Conservation (phyloP, 2,888 invertebrate species). For the Thera obeliscata region DNA sequence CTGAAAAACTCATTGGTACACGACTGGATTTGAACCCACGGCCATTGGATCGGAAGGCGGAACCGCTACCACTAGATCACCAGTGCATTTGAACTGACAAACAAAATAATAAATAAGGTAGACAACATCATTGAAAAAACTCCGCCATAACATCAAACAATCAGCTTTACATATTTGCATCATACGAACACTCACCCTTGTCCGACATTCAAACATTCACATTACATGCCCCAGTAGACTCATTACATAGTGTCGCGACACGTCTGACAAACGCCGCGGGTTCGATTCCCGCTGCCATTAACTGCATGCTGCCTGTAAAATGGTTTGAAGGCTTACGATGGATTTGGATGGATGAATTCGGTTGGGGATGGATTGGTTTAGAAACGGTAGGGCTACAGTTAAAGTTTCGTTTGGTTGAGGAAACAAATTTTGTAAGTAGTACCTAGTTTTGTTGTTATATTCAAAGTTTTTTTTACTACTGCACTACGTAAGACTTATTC, state of each 20-base stretch:
- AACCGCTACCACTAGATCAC: no score
- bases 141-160: no score
- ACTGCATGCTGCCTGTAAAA: conserved; percentile 49
- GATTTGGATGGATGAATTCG: conserved; percentile 36
- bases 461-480: no score
- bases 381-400: conserved; percentile 27
- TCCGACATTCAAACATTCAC: conserved; percentile 9
- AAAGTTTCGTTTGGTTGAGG: conserved; percentile 3
- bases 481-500: no score
- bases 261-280: conserved; percentile 38
- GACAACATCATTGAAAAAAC: no score
- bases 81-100: no score
- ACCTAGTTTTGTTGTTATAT: no score
- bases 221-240: conserved; percentile 29
- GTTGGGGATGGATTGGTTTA: conserved; percentile 36
- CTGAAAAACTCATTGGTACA: no score
- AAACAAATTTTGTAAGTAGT: not conserved
- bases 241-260: conserved; percentile 38
- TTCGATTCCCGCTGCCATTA: conserved; percentile 46
- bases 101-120: no score
- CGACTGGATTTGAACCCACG: no score
- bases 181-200: conserved; percentile 12
- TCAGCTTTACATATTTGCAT: no score
- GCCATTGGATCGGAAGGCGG: no score
- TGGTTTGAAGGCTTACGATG: conserved; percentile 41